Conservation (phyloP, 2,797 vertebrate species). For the Cryptoprocta ferox region DNA sequence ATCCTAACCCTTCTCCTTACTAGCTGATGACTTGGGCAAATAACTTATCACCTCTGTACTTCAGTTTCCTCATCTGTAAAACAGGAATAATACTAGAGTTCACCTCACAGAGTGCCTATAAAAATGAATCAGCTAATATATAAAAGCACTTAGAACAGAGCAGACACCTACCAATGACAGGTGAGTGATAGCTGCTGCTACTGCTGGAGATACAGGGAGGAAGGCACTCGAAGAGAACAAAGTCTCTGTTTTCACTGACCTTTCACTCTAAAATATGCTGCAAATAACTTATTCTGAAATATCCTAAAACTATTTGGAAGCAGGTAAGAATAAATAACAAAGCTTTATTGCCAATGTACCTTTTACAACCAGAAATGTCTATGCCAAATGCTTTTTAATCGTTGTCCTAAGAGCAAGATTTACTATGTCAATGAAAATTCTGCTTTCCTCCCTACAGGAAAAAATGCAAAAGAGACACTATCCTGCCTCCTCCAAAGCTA, state of each 20-base stretch:
- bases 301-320: constrained; percentile 20
- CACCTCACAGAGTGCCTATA: not conserved
- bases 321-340: constrained; percentile 48
- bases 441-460: not conserved
- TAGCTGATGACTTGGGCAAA: not conserved
- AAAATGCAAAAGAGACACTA: not conserved
- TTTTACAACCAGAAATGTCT: constrained; percentile 41
- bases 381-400: not conserved
- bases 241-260: constrained; percentile 24
- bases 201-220: not conserved
- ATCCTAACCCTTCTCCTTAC: constrained; percentile 17
- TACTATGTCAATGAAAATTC: not conserved
- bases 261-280: not conserved
- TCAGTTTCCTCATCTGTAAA: constrained; percentile 36
- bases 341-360: not conserved
- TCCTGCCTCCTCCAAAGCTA: not conserved
- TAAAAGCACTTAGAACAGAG: not conserved
- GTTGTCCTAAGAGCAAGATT: constrained; percentile 44
- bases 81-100: not conserved
- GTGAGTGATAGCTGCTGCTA: not conserved
- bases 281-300: not conserved
- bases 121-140: not conserved
- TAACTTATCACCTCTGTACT: constrained; percentile 2
- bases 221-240: not conserved
- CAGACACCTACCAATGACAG: not conserved